phyloP scores from a whole-genome alignment of 1,140 invertebrate genomes.

The Pinna nobilis region DNA sequence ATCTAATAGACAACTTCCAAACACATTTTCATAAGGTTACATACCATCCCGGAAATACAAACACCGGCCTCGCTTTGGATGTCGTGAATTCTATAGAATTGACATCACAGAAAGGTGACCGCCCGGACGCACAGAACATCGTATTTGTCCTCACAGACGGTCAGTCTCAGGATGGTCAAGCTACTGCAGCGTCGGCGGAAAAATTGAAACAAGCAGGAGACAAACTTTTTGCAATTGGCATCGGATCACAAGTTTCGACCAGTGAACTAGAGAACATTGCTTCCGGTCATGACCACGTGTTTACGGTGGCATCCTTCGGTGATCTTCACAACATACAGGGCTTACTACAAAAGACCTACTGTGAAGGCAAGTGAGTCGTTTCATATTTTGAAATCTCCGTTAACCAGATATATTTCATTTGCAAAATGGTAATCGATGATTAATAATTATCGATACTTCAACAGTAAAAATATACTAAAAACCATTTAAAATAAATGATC shows the following conservation, averaged over 20 bases:
- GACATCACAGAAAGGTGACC: background rate
- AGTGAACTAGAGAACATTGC: constrained; percentile 2
- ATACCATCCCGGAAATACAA: constrained; percentile 29
- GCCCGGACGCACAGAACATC: background rate
- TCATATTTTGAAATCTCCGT: background rate
- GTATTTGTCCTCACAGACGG: constrained; percentile 9
- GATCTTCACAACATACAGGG: background rate
- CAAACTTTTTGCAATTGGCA: constrained; percentile 3
- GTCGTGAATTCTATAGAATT: constrained; percentile 3
- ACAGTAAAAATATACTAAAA: too few relatives aligned
- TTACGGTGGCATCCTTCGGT: constrained; percentile 3
- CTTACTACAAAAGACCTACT: constrained; percentile 1
- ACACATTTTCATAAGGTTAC: too few relatives aligned
- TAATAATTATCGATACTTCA: too few relatives aligned
- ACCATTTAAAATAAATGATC: too few relatives aligned
- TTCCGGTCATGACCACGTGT: background rate
- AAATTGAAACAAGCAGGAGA: constrained; percentile 2
- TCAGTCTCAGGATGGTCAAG: background rate
- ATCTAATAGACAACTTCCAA: too few relatives aligned
- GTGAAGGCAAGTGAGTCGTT: background rate
- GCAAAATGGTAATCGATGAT: background rate
- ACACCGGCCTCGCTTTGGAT: constrained; percentile 38
- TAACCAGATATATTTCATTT: background rate
- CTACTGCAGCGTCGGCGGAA: background rate
- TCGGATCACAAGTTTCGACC: background rate